phyloP scores from a whole-genome alignment of 2,888 invertebrate genomes.

The Lymantria dispar region DNA sequence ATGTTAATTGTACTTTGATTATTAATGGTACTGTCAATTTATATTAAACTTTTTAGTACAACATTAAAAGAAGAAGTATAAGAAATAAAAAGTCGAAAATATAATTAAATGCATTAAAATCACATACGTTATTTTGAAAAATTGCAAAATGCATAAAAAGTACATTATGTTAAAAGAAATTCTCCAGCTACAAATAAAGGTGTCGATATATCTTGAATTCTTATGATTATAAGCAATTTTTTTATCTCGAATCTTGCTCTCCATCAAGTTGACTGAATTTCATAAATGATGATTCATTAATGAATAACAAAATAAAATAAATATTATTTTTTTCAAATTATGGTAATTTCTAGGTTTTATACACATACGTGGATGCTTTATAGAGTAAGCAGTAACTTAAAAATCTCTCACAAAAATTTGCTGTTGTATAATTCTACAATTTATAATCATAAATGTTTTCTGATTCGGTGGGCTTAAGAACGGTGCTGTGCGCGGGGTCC shows the following conservation, averaged over 20 bases:
- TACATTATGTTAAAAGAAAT: slow-evolving; percentile 53
- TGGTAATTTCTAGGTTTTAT: too few relatives aligned
- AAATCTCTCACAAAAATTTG: slow-evolving; percentile 21
- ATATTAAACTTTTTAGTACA: too few relatives aligned
- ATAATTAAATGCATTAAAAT: slow-evolving; percentile 57
- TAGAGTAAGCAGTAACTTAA: neutral
- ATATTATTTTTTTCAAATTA: too few relatives aligned
- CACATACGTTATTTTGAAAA: slow-evolving; percentile 57
- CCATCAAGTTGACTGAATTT: slow-evolving; percentile 17
- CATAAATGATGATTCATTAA: neutral
- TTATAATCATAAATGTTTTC: slow-evolving; percentile 75
- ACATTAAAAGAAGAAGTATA: slow-evolving; percentile 1
- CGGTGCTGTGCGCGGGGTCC: slow-evolving; percentile 28
- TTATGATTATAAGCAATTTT: neutral
- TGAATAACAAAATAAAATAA: neutral
- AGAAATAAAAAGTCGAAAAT: slow-evolving; percentile 44
- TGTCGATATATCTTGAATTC: slow-evolving; percentile 7
- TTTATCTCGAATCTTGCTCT: slow-evolving; percentile 8
- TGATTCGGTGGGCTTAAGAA: slow-evolving; percentile 48
- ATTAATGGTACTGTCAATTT: too few relatives aligned
- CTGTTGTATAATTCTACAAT: slow-evolving; percentile 70
- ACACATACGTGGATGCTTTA: neutral
- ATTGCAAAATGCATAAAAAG: slow-evolving; percentile 57
- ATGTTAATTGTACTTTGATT: too few relatives aligned
- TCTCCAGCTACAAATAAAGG: slow-evolving; percentile 51